A percentile compares a stretch with the other conserved stretches of the same genome.
Conservation (phyloP, 2,113 vertebrate species). For the Paramormyrops kingsleyae region DNA sequence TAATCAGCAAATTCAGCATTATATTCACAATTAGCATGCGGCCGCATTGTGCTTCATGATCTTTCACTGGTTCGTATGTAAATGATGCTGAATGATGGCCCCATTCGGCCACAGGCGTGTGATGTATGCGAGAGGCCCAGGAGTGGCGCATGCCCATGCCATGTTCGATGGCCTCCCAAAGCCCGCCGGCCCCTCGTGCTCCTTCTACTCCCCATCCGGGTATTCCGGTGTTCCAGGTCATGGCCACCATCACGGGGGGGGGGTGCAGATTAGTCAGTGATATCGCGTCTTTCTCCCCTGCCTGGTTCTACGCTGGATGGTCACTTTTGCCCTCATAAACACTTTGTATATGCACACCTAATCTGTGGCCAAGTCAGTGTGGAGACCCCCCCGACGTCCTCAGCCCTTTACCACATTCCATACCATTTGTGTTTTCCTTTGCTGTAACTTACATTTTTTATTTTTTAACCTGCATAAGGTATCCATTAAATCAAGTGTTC, state of each 20-base stretch:
- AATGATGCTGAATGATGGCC: slow-evolving; percentile 96
- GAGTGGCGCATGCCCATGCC: neutral
- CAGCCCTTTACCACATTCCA: neutral
- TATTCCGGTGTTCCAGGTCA: neutral
- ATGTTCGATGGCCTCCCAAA: slow-evolving; percentile 33
- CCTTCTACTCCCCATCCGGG: slow-evolving; percentile 24
- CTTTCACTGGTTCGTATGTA: slow-evolving; percentile 94
- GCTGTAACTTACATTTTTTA: neutral
- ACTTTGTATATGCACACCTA: neutral
- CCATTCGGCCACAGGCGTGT: slow-evolving; percentile 85
- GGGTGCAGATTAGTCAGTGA: neutral
- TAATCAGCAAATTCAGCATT: slow-evolving; percentile 98
- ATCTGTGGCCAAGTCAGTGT: neutral
- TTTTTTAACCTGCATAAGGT: neutral
- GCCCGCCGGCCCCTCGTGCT: slow-evolving; percentile 13
- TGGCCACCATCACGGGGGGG: neutral
- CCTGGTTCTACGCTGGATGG: neutral
- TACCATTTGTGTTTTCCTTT: too few relatives aligned
- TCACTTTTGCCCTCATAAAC: neutral
- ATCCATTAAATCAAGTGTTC: slow-evolving; percentile 5
- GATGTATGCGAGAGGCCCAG: slow-evolving; percentile 71
- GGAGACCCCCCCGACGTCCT: neutral
- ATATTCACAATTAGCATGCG: slow-evolving; percentile 90
- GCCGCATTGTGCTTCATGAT: slow-evolving; percentile 89
- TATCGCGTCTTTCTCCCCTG: neutral